These are phyloP conservation scores for Harpalus rufipes DNA, from an alignment of 2,888 invertebrate species.

Conservation along the genomic window DNA sequence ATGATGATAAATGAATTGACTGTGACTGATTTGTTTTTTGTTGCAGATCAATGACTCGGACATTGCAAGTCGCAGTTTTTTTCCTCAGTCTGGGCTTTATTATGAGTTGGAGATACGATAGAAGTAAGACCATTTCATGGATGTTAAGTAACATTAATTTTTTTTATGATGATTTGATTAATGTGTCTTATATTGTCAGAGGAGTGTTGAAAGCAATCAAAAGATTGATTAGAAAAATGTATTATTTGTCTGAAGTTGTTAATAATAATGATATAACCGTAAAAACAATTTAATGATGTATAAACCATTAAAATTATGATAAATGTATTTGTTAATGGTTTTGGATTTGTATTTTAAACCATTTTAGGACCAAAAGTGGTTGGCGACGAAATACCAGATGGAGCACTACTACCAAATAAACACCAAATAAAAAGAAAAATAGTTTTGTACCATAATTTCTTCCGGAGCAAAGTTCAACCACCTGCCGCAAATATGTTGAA, in stretches of 20 bases:
- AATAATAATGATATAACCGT: background rate
- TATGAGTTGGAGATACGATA: slow-evolving; percentile 68
- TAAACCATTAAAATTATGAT: background rate
- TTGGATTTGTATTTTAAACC: no score
- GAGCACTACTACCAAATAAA: slow-evolving; percentile 80
- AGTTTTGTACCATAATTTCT: slow-evolving; percentile 87
- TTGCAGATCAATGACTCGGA: slow-evolving; percentile 64
- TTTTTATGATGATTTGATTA: slow-evolving; percentile 40
- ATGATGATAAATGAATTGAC: slow-evolving; percentile 39
- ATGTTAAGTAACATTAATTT: background rate
- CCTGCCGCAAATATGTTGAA: slow-evolving; percentile 88
- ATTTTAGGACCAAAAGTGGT: slow-evolving; percentile 79
- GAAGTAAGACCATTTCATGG: slow-evolving; percentile 65
- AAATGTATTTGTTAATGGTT: background rate
- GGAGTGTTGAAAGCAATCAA: background rate
- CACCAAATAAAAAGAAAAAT: slow-evolving; percentile 85
- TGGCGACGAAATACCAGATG: slow-evolving; percentile 80
- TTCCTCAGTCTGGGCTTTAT: slow-evolving; percentile 56
- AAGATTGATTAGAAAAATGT: background rate
- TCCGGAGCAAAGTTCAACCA: slow-evolving; percentile 86
- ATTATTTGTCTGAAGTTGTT: background rate
- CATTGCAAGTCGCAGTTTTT: slow-evolving; percentile 55
- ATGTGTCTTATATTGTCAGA: slow-evolving; percentile 6
- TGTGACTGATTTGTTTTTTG: slow-evolving; percentile 49
- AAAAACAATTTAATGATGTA: background rate